These are phyloP conservation scores for Pheosia gnoma DNA, from an alignment of 2,888 invertebrate species.

Conservation along the genomic window DNA sequence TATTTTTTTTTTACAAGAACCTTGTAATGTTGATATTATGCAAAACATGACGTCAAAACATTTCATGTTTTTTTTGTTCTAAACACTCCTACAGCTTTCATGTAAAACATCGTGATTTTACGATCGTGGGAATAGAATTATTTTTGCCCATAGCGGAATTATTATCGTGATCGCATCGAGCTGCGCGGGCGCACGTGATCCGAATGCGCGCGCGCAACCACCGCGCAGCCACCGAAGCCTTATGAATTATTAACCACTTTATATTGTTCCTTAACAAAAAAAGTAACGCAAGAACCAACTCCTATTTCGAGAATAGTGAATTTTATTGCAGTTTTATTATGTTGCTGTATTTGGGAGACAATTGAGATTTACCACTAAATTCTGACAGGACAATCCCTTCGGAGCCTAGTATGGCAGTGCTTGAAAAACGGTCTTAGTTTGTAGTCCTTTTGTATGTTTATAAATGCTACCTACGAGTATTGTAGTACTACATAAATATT, in stretches of 20 bases:
- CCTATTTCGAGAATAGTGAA: conserved; percentile 78
- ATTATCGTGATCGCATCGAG: conserved; percentile 63
- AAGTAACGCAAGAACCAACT: conserved; percentile 62
- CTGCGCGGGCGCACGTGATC: conserved; percentile 66
- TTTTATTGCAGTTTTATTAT: conserved; percentile 73
- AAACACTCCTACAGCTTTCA: conserved; percentile 37
- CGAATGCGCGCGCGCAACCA: conserved; percentile 59
- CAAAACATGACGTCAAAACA: not conserved
- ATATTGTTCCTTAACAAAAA: conserved; percentile 77
- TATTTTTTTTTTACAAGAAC: not conserved
- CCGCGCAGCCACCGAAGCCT: conserved; percentile 47
- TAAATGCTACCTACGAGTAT: too few relatives aligned
- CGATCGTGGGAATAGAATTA: conserved; percentile 78
- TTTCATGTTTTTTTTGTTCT: conserved; percentile 7
- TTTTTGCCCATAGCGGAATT: conserved; percentile 63
- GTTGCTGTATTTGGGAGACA: conserved; percentile 72
- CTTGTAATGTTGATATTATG: not conserved
- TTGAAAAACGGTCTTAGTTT: not conserved
- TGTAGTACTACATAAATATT: too few relatives aligned
- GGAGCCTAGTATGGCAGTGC: conserved; percentile 29
- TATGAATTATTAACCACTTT: conserved; percentile 80
- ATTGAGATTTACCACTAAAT: conserved; percentile 53
- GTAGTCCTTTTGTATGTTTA: conserved; percentile 4
- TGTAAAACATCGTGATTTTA: conserved; percentile 73
- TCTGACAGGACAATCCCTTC: conserved; percentile 41